These are phyloP conservation scores for Drosophila pseudoananassae DNA, from an alignment of 1,140 invertebrate genomes.

Conservation along the genomic window DNA sequence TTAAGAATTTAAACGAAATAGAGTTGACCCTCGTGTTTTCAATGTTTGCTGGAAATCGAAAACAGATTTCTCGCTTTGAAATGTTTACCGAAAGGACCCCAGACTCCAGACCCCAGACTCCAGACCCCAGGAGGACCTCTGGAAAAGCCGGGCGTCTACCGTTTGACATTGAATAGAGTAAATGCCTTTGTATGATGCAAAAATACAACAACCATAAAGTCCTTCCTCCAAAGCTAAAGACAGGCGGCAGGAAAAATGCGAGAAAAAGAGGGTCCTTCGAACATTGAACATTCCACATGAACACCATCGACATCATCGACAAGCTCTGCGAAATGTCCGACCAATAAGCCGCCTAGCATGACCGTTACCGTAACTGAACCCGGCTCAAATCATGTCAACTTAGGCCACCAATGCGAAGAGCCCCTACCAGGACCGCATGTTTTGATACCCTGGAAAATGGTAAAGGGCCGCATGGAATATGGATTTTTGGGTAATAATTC, in stretches of 20 bases:
- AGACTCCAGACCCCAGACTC: no score
- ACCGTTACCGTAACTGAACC: constrained; percentile 11
- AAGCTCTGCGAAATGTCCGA: constrained; percentile 32
- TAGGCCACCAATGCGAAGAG: constrained; percentile 16
- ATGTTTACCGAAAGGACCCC: constrained; percentile 3
- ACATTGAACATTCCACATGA: constrained; percentile 29
- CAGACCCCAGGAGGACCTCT: no score
- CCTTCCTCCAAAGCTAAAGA: neutral
- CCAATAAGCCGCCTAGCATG: constrained; percentile 54
- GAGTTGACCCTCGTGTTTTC: neutral
- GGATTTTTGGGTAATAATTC: neutral
- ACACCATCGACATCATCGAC: constrained; percentile 33
- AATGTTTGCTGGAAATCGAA: constrained; percentile 6
- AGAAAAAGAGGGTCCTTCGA: neutral
- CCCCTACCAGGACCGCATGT: neutral
- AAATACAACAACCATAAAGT: neutral
- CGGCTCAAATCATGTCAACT: constrained; percentile 41
- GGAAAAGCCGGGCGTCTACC: no score
- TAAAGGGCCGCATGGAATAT: constrained; percentile 3
- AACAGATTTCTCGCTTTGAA: constrained; percentile 29
- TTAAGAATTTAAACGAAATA: neutral
- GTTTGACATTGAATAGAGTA: constrained; percentile 15
- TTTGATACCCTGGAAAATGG: constrained; percentile 3
- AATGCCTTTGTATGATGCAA: constrained; percentile 7
- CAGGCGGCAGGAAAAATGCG: constrained; percentile 15